Conservation (phyloP, 1,140 invertebrate genomes). For the Drosophila setifemur region DNA sequence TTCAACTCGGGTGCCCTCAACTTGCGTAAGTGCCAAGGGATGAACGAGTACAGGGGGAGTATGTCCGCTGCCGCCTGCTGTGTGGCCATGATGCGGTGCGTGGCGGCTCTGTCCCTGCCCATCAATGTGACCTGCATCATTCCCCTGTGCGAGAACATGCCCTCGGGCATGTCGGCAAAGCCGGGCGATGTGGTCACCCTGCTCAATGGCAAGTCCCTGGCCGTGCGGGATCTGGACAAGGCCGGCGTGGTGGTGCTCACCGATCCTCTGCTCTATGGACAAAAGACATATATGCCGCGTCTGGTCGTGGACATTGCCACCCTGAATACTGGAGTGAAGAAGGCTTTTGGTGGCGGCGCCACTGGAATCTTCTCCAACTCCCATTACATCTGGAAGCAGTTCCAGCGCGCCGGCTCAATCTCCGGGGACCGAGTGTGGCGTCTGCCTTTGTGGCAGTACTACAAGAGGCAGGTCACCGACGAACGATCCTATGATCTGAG, state of each 20-base stretch:
- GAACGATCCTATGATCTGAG: slow-evolving; percentile 84
- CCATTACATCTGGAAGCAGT: slow-evolving; percentile 85
- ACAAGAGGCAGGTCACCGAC: slow-evolving; percentile 86
- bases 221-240: slow-evolving; percentile 95
- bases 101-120: slow-evolving; percentile 87
- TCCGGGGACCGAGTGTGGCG: slow-evolving; percentile 95
- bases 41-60: slow-evolving; percentile 94
- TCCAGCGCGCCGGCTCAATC: slow-evolving; percentile 86
- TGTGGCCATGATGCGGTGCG: slow-evolving; percentile 87
- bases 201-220: slow-evolving; percentile 93
- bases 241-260: slow-evolving; percentile 94
- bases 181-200: slow-evolving; percentile 94
- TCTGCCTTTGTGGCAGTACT: slow-evolving; percentile 93
- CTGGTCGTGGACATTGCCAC: slow-evolving; percentile 91
- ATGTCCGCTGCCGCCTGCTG: slow-evolving; percentile 96
- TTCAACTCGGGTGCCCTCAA: slow-evolving; percentile 94
- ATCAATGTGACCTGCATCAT: slow-evolving; percentile 90
- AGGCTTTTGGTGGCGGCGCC: slow-evolving; percentile 88
- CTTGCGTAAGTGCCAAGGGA: slow-evolving; percentile 88
- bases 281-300: slow-evolving; percentile 84
- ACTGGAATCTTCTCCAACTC: slow-evolving; percentile 91
- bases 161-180: slow-evolving; percentile 91
- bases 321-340: slow-evolving; percentile 81
- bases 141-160: slow-evolving; percentile 93
- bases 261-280: slow-evolving; percentile 92